Conservation (phyloP, 1,140 invertebrate genomes). For the Zeugodacus cucurbitae region DNA sequence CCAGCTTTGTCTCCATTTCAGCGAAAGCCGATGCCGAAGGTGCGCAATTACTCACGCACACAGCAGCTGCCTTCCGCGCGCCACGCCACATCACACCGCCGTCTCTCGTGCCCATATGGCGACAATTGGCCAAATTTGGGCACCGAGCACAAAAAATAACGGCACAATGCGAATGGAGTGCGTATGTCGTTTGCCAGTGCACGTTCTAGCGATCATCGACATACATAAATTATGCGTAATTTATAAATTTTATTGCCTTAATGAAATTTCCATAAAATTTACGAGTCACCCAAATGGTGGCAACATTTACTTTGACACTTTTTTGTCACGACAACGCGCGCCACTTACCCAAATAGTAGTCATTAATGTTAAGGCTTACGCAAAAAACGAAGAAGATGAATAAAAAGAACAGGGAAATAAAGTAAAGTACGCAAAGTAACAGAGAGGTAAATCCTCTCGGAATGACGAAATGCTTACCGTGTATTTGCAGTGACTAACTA, state of each 20-base stretch:
- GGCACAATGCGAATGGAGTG: background rate
- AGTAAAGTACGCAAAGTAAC: background rate
- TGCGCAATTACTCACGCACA: no score
- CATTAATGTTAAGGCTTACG: no score
- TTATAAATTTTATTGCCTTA: background rate
- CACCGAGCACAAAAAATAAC: background rate
- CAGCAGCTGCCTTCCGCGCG: no score
- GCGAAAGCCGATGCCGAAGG: no score
- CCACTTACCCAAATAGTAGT: no score
- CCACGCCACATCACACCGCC: no score
- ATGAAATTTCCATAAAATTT: conserved; percentile 15
- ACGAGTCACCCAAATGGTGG: background rate
- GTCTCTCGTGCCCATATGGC: background rate
- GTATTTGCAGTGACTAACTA: background rate
- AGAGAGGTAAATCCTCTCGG: background rate
- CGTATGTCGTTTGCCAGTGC: background rate
- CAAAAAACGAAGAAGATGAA: no score
- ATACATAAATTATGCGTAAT: background rate
- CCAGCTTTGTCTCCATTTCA: no score
- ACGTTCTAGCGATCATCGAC: background rate
- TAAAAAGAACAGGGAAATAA: no score
- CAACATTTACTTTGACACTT: background rate
- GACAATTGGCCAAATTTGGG: conserved; percentile 4
- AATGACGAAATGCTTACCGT: background rate
- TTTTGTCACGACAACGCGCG: no score